These are phyloP conservation scores for Steromphala cineraria DNA, from an alignment of 2,888 invertebrate species.

Conservation along the genomic window DNA sequence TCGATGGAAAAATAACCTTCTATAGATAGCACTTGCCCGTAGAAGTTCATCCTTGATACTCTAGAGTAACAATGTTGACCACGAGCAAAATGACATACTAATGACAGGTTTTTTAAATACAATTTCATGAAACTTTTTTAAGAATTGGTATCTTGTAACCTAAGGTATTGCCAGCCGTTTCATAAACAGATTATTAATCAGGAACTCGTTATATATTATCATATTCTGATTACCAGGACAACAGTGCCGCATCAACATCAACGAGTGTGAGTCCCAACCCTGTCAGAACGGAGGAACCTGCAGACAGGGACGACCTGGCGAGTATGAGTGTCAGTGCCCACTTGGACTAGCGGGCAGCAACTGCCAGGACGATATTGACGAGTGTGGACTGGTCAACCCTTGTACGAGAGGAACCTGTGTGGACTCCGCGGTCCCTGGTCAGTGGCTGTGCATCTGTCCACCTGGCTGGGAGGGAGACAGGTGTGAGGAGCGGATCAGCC, in stretches of 20 bases:
- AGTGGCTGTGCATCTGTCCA: not conserved
- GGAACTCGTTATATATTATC: no score
- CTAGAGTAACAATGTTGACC: no score
- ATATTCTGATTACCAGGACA: not conserved
- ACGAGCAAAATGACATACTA: no score
- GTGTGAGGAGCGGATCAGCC: conserved; percentile 25
- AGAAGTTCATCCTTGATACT: no score
- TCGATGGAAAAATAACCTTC: no score
- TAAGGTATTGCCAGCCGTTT: no score
- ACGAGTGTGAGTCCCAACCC: conserved; percentile 73
- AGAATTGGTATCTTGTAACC: no score
- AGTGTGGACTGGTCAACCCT: conserved; percentile 17
- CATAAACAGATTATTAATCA: not conserved
- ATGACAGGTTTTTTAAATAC: not conserved
- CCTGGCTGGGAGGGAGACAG: conserved; percentile 9
- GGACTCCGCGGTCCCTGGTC: not conserved
- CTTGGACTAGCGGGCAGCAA: conserved; percentile 18
- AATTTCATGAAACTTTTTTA: not conserved
- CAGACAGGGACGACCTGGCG: conserved; percentile 26
- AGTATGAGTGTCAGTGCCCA: conserved; percentile 36
- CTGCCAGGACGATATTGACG: conserved; percentile 28
- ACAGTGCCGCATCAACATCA: conserved; percentile 82
- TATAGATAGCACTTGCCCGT: no score
- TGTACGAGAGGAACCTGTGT: conserved; percentile 1
- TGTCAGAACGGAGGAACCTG: conserved; percentile 44